phyloP scores from a whole-genome alignment of 2,888 invertebrate species.

The Diaphora mendica region DNA sequence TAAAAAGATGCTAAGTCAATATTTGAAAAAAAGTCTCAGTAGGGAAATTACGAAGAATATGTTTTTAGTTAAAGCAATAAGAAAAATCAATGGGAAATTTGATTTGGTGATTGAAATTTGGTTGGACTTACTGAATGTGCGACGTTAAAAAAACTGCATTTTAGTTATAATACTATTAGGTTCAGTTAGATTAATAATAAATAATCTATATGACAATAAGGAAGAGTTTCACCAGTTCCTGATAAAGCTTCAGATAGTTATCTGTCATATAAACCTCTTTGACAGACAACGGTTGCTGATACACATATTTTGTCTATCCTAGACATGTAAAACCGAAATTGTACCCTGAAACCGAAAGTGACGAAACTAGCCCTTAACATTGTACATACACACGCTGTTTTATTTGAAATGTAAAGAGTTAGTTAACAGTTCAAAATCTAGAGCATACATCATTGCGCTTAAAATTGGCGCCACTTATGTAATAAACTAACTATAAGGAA shows the following conservation, averaged over 20 bases:
- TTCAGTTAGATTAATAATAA: too few species aligned
- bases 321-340: too few species aligned
- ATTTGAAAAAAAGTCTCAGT: too few species aligned
- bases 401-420: not conserved
- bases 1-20: not conserved
- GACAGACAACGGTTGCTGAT: too few species aligned
- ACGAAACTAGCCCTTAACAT: not conserved
- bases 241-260: too few species aligned
- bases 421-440: not conserved
- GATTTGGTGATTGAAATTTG: too few species aligned
- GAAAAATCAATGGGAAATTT: not conserved
- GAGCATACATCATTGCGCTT: not conserved
- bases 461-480: constrained; percentile 2
- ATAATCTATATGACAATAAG: too few species aligned
- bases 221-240: too few species aligned
- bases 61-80: not conserved
- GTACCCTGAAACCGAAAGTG: too few species aligned
- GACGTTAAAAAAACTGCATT: not conserved
- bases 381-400: not conserved
- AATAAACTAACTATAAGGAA: constrained; percentile 12
- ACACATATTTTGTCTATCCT: too few species aligned
- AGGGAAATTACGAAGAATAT: too few species aligned
- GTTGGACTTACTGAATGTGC: not conserved
- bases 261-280: too few species aligned
- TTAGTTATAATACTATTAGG: not conserved